A percentile compares a stretch with the other conserved stretches of the same genome.
phyloP scores from a whole-genome alignment of 1,140 invertebrate genomes.

The Coelopa frigida region DNA sequence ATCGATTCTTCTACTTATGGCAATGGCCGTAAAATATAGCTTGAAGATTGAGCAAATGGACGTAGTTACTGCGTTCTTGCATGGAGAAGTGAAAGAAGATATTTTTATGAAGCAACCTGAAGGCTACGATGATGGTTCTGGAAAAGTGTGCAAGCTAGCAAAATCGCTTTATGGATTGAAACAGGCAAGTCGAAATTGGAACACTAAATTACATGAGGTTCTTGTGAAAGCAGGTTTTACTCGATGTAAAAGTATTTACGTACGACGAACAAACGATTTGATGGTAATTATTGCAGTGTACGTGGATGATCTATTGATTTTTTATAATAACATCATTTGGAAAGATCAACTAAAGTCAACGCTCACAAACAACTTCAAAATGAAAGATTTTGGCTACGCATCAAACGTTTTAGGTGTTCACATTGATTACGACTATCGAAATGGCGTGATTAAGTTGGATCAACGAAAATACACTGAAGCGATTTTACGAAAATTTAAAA shows the following conservation, averaged over 20 bases:
- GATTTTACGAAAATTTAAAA: slow-evolving; percentile 4
- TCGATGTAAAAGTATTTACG: slow-evolving; percentile 14
- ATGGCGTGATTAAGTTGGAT: not conserved
- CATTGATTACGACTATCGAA: slow-evolving; percentile 1
- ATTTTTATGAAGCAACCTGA: slow-evolving; percentile 41
- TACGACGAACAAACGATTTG: not conserved
- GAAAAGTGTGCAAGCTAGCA: slow-evolving; percentile 19
- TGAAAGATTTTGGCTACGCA: slow-evolving; percentile 9
- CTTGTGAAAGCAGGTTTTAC: slow-evolving; percentile 14
- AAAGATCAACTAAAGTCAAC: not conserved
- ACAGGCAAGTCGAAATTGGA: slow-evolving; percentile 26
- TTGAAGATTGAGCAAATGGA: slow-evolving; percentile 24
- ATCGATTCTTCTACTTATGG: slow-evolving; percentile 17
- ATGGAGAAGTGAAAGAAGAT: too few species aligned
- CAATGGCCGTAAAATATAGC: slow-evolving; percentile 15
- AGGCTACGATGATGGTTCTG: slow-evolving; percentile 13
- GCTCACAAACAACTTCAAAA: slow-evolving; percentile 1
- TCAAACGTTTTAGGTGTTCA: slow-evolving; percentile 4
- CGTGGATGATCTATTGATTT: slow-evolving; percentile 10
- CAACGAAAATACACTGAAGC: not conserved
- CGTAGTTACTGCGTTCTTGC: slow-evolving; percentile 21
- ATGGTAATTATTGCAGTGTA: slow-evolving; percentile 11
- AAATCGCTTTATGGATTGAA: slow-evolving; percentile 29
- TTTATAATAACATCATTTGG: not conserved
- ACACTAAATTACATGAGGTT: slow-evolving; percentile 19